Conservation (phyloP, 2,888 invertebrate genomes). For the Calliphora vomitoria region DNA sequence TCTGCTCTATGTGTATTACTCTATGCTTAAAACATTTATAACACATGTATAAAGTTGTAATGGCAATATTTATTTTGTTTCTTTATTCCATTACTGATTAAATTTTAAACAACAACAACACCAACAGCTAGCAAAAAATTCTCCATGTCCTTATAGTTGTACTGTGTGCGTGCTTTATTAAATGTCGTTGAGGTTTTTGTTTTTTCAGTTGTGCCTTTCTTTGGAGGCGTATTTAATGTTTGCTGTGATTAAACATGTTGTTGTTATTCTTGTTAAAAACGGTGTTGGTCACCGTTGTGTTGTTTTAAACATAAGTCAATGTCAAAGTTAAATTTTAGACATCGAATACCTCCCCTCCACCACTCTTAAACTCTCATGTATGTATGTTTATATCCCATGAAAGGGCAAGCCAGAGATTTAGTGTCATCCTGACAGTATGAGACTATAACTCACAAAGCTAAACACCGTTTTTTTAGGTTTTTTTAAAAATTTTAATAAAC, state of each 20-base stretch:
- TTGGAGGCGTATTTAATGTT: slow-evolving; percentile 57
- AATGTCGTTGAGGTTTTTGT: not conserved
- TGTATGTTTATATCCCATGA: too few relatives aligned
- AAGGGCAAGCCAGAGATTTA: too few relatives aligned
- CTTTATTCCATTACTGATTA: slow-evolving; percentile 36
- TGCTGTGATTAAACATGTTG: slow-evolving; percentile 55
- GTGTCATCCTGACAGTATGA: too few relatives aligned
- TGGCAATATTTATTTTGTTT: slow-evolving; percentile 1
- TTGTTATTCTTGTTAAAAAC: slow-evolving; percentile 27
- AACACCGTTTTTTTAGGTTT: too few relatives aligned
- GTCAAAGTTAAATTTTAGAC: slow-evolving; percentile 47
- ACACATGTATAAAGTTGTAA: slow-evolving; percentile 1
- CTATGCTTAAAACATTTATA: not conserved
- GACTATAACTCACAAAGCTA: too few relatives aligned
- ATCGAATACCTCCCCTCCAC: not conserved
- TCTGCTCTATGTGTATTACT: not conserved
- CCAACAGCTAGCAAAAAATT: not conserved
- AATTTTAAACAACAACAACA: slow-evolving; percentile 25
- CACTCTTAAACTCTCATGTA: not conserved
- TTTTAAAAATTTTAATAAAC: too few relatives aligned
- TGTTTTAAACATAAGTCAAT: slow-evolving; percentile 44
- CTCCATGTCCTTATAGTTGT: not conserved
- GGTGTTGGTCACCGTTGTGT: slow-evolving; percentile 26
- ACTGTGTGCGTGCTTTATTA: slow-evolving; percentile 4
- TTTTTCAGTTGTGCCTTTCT: not conserved